Evolutionary conservation across 2,888 invertebrate species (phyloP).

Genomic region (Alloplasta piceator): DNA sequence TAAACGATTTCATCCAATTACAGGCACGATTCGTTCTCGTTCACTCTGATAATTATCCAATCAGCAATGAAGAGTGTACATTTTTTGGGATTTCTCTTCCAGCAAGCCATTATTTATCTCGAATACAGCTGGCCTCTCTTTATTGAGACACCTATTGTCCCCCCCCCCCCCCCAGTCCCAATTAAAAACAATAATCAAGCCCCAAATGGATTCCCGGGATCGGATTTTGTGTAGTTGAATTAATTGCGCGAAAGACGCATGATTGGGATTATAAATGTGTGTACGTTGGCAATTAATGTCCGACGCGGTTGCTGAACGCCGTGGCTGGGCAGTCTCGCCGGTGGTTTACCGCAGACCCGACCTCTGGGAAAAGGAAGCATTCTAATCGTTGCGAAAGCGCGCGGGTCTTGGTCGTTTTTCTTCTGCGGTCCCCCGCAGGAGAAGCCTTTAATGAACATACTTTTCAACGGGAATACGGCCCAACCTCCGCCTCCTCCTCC

Average conservation of each 20-base stretch:
- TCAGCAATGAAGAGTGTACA: constrained; percentile 11
- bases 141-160: no score
- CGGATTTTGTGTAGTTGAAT: neutral
- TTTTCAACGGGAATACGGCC: constrained; percentile 33
- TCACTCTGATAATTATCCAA: constrained; percentile 53
- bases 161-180: no score
- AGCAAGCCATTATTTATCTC: no score
- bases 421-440: neutral
- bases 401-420: constrained; percentile 20
- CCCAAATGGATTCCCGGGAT: no score
- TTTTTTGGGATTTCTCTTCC: neutral
- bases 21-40: constrained; percentile 22
- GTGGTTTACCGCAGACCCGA: constrained; percentile 42
- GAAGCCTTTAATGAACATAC: constrained; percentile 51
- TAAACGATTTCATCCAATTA: constrained; percentile 59
- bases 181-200: no score
- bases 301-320: constrained; percentile 3
- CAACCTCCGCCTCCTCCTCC: neutral
- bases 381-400: constrained; percentile 51
- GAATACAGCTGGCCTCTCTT: no score
- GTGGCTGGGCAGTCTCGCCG: constrained; percentile 34
- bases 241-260: neutral
- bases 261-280: constrained; percentile 44
- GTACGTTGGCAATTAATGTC: constrained; percentile 50
- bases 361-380: constrained; percentile 39